These are phyloP conservation scores for Phylloscopus collybita DNA, from an alignment of 2,797 vertebrate genomes.

Conservation along the genomic window DNA sequence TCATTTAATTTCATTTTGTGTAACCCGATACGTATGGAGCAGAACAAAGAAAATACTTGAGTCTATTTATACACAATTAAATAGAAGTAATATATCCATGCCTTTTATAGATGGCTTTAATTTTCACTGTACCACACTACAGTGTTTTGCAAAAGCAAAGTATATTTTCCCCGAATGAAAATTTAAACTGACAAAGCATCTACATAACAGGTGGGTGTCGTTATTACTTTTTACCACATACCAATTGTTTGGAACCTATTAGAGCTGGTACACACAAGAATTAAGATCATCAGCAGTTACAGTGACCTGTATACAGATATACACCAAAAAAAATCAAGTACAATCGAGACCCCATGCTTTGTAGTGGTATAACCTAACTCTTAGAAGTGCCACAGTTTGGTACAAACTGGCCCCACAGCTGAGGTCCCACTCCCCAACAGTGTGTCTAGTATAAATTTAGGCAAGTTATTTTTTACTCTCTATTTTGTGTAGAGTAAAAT, in stretches of 20 bases:
- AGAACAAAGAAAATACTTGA: not conserved
- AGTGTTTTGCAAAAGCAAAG: not conserved
- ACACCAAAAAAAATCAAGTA: not conserved
- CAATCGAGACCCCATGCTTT: not conserved
- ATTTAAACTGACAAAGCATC: not conserved
- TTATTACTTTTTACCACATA: not conserved
- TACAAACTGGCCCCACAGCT: not conserved
- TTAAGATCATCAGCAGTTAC: not conserved
- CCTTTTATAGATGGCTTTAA: conserved; percentile 54
- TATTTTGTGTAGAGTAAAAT: not conserved
- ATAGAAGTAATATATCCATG: conserved; percentile 17
- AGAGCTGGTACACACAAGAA: not conserved
- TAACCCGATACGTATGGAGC: not conserved
- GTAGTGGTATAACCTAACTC: not conserved
- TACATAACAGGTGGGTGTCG: not conserved
- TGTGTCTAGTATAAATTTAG: not conserved
- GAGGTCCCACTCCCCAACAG: not conserved
- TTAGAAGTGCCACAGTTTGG: not conserved
- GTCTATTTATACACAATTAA: conserved; percentile 17
- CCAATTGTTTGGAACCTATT: not conserved
- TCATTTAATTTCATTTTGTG: conserved; percentile 31
- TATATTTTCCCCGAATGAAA: not conserved
- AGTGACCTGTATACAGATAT: not conserved
- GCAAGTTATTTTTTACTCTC: not conserved
- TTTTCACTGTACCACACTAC: not conserved